These are phyloP conservation scores for Beris morrisii DNA, from an alignment of 2,888 invertebrate genomes.

Conservation along the genomic window DNA sequence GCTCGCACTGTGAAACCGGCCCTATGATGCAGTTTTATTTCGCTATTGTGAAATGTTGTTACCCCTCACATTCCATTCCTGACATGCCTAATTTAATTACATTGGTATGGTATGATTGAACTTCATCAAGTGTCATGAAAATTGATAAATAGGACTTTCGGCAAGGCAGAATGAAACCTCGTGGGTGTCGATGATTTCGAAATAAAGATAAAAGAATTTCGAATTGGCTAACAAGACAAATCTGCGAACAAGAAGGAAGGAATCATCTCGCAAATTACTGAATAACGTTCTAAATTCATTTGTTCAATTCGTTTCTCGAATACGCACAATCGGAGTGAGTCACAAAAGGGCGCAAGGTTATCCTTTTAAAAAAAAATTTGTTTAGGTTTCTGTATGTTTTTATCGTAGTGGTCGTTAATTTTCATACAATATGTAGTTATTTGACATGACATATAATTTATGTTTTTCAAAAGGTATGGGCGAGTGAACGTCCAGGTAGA, in stretches of 20 bases:
- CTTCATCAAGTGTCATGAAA: background rate
- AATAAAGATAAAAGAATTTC: conserved; percentile 26
- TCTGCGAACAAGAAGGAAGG: background rate
- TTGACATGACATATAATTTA: conserved; percentile 40
- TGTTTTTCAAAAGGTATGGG: conserved; percentile 33
- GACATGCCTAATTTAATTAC: conserved; percentile 2
- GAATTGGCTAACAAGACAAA: conserved; percentile 35
- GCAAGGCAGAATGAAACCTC: background rate
- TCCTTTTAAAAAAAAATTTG: conserved; percentile 4
- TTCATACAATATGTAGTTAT: conserved; percentile 39
- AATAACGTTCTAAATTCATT: conserved; percentile 37
- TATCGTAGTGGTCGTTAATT: conserved; percentile 34
- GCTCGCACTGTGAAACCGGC: too few relatives aligned
- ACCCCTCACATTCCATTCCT: background rate
- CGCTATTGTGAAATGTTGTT: conserved; percentile 8
- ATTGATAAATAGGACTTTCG: background rate
- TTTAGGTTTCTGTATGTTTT: conserved; percentile 7
- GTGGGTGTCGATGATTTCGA: background rate
- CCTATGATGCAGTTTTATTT: too few relatives aligned
- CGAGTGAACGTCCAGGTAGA: conserved; percentile 21
- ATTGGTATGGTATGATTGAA: background rate
- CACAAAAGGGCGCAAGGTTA: conserved; percentile 19
- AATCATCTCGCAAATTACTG: conserved; percentile 34
- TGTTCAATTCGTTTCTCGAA: conserved; percentile 37
- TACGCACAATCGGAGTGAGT: conserved; percentile 33